Evolutionary conservation across 2,888 invertebrate genomes (phyloP), one percentile per base, ranked within the genome.

Genomic region (Diarsia rubi): DNA sequence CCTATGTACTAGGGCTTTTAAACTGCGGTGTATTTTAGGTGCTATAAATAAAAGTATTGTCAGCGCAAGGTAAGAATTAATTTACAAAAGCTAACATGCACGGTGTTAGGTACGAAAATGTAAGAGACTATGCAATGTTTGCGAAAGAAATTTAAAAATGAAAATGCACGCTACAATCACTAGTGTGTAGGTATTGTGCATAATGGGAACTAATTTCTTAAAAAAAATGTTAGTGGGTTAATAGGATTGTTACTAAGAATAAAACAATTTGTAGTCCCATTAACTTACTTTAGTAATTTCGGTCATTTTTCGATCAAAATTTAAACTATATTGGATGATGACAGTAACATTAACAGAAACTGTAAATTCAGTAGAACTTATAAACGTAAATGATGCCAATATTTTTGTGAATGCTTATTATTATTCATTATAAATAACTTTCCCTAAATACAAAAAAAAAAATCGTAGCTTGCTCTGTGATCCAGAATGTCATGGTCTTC

Each of bases 21-120:
- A 69, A 45, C n/a, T 47, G 62, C 27, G 57, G 64, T 78, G 77
- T 78, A 31, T 59, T 73, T 31, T 44, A 31, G 14, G 72, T 80
- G 76, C 70, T 68, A 31, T 16, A 54, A 63, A 62, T 66, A 27
- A 24, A 66, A 62, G 14, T 62, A 37, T 37, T 77, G 37, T 37
- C 27, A 70, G 60, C 52, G 54, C 57, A 54, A 72, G 52, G 24
- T 57, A 65, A 67, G 0, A 16, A 24, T 42, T 14, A n/a, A 47
- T 42, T 31, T 12, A 31, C 37, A 59, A 45, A 76, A 82, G 73
- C 78, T 76, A 77, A 72, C 87, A 83, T 86, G 86, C 86, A 71
- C 68, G 45, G 75, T 85, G 73, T 63, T 66, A 21, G 69, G 47
- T 63, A n/a, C 42, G 54, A 37, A 59, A 67, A 74, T 59, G 6